Evolutionary conservation across 1,140 invertebrate species (phyloP).

Genomic region (Zophobas atratus): DNA sequence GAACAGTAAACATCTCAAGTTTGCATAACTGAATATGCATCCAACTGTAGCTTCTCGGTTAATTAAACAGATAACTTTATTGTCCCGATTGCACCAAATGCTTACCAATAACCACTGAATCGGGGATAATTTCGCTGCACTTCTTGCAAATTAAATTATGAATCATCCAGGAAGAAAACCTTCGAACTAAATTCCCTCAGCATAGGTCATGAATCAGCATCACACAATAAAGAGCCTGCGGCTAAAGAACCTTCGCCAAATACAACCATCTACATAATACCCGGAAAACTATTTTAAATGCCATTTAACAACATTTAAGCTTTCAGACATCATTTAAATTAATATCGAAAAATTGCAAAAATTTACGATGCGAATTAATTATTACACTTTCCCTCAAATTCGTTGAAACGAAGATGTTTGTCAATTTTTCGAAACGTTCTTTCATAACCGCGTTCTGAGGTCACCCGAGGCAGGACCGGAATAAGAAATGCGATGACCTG

Average conservation of each 20-base stretch:
- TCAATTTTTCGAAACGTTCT: conserved; percentile 1
- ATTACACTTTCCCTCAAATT: background rate
- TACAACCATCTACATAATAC: background rate
- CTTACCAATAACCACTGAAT: background rate
- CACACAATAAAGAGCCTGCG: background rate
- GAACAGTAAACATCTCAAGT: background rate
- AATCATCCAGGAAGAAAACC: background rate
- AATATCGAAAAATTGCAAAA: no score
- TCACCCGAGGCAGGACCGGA: background rate
- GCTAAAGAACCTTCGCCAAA: background rate
- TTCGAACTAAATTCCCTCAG: background rate
- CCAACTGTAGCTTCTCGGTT: background rate
- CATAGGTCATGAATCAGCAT: background rate
- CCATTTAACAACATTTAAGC: background rate
- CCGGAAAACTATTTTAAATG: background rate
- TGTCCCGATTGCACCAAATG: background rate
- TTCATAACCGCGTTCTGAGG: background rate
- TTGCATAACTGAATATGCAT: conserved; percentile 9
- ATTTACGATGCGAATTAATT: no score
- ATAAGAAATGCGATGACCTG: background rate
- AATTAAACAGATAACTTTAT: background rate
- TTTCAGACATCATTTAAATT: background rate
- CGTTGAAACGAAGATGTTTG: background rate
- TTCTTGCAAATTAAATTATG: background rate
- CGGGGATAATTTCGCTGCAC: no score